Percentiles rank a stretch among this genome's conserved stretches.
phyloP scores from a whole-genome alignment of 2,888 invertebrate species.

The Macrophya alboannulata region DNA sequence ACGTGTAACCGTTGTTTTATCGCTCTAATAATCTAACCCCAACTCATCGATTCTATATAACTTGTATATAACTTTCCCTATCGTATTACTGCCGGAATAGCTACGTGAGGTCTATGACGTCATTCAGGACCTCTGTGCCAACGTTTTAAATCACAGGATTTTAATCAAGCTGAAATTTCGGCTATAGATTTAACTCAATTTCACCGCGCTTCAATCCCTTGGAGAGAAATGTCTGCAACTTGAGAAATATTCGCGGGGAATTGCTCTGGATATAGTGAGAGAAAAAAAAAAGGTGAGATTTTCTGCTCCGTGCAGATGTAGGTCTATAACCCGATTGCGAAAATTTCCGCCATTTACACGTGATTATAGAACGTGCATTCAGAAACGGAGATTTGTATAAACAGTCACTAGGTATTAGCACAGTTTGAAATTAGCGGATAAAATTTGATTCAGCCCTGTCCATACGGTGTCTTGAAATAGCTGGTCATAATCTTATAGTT shows the following conservation, averaged over 20 bases:
- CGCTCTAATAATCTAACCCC: neutral
- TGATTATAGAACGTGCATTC: neutral
- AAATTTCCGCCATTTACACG: neutral
- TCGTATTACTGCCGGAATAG: constrained; percentile 1
- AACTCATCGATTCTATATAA: neutral
- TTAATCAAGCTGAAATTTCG: constrained; percentile 19
- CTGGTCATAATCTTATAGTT: neutral
- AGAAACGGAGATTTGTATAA: neutral
- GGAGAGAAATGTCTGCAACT: neutral
- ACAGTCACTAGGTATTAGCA: neutral
- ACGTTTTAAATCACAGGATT: constrained; percentile 2
- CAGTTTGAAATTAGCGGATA: neutral
- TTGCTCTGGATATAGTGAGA: neutral
- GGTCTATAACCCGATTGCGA: neutral
- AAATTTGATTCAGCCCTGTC: neutral
- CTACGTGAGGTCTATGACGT: neutral
- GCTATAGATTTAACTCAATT: constrained; percentile 23
- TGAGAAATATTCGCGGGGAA: neutral
- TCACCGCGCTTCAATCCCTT: constrained; percentile 4
- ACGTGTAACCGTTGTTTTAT: neutral
- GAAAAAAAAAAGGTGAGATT: neutral
- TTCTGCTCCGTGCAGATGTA: neutral
- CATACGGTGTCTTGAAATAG: neutral
- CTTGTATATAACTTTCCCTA: neutral
- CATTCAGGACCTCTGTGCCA: neutral